These are phyloP conservation scores for Apaloderma vittatum DNA, from an alignment of 2,113 vertebrate genomes.

Conservation along the genomic window DNA sequence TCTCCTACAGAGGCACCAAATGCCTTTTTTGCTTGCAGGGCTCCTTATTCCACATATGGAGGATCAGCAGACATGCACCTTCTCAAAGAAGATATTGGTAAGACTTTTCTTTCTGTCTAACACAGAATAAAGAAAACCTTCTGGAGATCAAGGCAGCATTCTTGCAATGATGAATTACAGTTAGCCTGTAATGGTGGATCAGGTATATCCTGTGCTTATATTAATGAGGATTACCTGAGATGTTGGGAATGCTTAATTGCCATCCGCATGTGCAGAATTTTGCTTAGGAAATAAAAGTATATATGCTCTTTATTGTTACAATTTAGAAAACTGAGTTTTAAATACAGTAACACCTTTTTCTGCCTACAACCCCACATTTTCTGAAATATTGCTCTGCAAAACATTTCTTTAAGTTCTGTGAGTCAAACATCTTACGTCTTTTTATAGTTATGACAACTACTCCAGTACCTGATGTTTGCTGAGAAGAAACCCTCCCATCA, in stretches of 20 bases:
- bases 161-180: not conserved
- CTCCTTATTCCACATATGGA: slow-evolving; percentile 52
- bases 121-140: not conserved
- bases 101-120: slow-evolving; percentile 65
- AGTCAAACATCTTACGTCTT: not conserved
- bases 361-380: not conserved
- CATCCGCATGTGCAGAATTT: not conserved
- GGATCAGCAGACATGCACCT: slow-evolving; percentile 63
- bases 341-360: not conserved
- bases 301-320: not conserved
- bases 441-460: not conserved
- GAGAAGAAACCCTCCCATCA: not conserved
- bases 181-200: not conserved
- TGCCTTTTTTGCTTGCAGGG: slow-evolving; percentile 72
- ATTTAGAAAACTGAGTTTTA: not conserved
- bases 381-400: not conserved
- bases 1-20: slow-evolving; percentile 66
- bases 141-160: not conserved
- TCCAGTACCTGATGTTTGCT: not conserved
- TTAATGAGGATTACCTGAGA: not conserved
- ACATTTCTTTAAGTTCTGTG: not conserved
- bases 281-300: not conserved
- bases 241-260: not conserved
- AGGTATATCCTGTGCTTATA: not conserved
- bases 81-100: slow-evolving; percentile 69